phyloP scores from a whole-genome alignment of 2,888 invertebrate genomes.

The Volucella zonaria region DNA sequence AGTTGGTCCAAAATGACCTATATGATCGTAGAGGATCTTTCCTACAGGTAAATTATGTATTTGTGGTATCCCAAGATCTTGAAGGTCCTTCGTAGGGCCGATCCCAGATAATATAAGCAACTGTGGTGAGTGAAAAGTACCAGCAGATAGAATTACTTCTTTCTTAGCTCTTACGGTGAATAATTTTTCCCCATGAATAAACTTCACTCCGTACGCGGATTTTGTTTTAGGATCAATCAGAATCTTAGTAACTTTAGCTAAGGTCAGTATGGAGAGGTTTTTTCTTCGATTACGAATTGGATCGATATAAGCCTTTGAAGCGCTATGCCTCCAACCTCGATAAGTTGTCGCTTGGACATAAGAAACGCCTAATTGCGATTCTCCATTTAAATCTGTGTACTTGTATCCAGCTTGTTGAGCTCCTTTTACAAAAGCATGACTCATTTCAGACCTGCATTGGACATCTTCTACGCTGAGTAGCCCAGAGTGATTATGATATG shows the following conservation, averaged over 20 bases:
- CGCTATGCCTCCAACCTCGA: conserved; percentile 86
- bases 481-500: conserved; percentile 86
- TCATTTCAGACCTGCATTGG: conserved; percentile 83
- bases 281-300: conserved; percentile 82
- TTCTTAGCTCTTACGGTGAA: conserved; percentile 85
- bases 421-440: conserved; percentile 85
- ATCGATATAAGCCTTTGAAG: conserved; percentile 86
- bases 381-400: conserved; percentile 88
- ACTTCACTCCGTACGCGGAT: conserved; percentile 87
- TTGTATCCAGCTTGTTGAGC: conserved; percentile 87
- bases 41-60: conserved; percentile 88
- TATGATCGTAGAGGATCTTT: conserved; percentile 85
- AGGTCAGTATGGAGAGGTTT: conserved; percentile 88
- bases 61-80: conserved; percentile 84
- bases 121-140: conserved; percentile 94
- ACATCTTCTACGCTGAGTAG: conserved; percentile 86
- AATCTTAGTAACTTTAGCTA: conserved; percentile 86
- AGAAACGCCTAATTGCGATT: conserved; percentile 86
- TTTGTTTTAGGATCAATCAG: conserved; percentile 86
- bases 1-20: conserved; percentile 82
- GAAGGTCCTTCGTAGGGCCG: conserved; percentile 84
- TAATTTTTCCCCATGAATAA: conserved; percentile 83
- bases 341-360: conserved; percentile 86
- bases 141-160: conserved; percentile 93
- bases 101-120: conserved; percentile 93